These are phyloP conservation scores for Pocillopora meandrina DNA, from an alignment of 92 coral and sea anemone species.

Conservation along the genomic window DNA sequence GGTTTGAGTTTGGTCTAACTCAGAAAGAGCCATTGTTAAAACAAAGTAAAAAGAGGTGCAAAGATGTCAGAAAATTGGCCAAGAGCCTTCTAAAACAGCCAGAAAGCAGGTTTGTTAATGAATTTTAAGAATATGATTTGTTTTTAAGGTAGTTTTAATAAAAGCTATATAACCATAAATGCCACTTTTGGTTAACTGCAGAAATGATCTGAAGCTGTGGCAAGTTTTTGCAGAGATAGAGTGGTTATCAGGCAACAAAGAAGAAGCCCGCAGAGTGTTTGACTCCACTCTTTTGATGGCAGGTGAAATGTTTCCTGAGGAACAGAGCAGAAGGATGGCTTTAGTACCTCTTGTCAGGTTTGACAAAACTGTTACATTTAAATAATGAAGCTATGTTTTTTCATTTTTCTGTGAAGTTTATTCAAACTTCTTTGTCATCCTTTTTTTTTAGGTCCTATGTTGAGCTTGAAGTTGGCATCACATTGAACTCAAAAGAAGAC, in stretches of 20 bases:
- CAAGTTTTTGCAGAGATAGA: constrained; percentile 79
- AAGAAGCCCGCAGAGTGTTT: constrained; percentile 82
- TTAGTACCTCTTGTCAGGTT: constrained; percentile 61
- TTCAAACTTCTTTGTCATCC: neutral
- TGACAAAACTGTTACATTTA: neutral
- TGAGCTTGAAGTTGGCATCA: constrained; percentile 51
- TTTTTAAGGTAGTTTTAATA: neutral
- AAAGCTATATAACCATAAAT: neutral
- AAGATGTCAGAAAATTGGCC: constrained; percentile 87
- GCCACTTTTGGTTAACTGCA: constrained; percentile 4
- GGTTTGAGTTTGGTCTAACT: constrained; percentile 68
- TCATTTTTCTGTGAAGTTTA: neutral
- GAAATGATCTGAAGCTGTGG: constrained; percentile 89
- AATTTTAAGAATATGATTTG: neutral
- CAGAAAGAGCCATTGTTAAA: constrained; percentile 55
- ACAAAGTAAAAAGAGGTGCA: constrained; percentile 58
- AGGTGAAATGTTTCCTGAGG: constrained; percentile 52
- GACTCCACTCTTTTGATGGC: constrained; percentile 77
- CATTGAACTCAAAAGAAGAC: neutral
- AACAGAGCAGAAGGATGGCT: constrained; percentile 25
- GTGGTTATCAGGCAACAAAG: constrained; percentile 74
- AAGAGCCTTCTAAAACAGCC: constrained; percentile 78
- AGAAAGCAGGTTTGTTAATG: constrained; percentile 67
- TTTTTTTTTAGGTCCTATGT: constrained; percentile 48
- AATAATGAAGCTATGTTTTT: too few species aligned